Base-by-base conservation (phyloP, 2,113 vertebrate species). In the Muscicapa adusta region DNA sequence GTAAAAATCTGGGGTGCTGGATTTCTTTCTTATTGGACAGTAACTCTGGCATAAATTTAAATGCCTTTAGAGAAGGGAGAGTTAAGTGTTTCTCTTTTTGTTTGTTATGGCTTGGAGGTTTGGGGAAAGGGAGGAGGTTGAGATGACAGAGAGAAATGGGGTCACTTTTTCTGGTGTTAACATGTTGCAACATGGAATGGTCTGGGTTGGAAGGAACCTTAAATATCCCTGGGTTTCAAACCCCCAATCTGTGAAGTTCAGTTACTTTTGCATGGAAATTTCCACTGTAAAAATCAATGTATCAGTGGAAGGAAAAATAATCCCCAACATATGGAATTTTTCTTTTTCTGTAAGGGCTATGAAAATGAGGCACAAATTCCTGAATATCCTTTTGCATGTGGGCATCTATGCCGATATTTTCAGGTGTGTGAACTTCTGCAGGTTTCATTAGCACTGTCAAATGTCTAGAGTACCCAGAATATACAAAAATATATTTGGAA, bases 301-400 rank as follows among this genome's bases (percentile, higher is more conserved):
- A 43, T 23, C 14, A 17, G 2, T 54, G 22, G 7, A 50, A 75
- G 8, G 38, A 54, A 72, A 86, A 82, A 57, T 18, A 34, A 48
- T 36, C 2, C 63, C 12, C 57, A 66, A 38, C 1, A 38, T 38
- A 4, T 6, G 2, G 0, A 53, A 12, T 0, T 1, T 12, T 74
- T 60, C 28, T 48, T 66, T 53, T 43, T 10, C 16, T 9, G 3
- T 9, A 48, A 36, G 65, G 3, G 0, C 14, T 33, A 3, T n/a
- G 17, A 47, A 78, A 71, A 22, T 54, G 8, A 66, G 3, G 4
- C 25, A 85, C 50, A 76, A 75, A 2, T 1, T 78, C 8, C 14
- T 62, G 16, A 10, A 14, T 48, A 8, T 28, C 14, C 10, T 54
- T 77, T 48, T 47, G 7, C 6, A 29, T 4, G 1, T 75, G 19